Conservation (phyloP, 2,113 vertebrate genomes). For the Poicephalus gulielmi region DNA sequence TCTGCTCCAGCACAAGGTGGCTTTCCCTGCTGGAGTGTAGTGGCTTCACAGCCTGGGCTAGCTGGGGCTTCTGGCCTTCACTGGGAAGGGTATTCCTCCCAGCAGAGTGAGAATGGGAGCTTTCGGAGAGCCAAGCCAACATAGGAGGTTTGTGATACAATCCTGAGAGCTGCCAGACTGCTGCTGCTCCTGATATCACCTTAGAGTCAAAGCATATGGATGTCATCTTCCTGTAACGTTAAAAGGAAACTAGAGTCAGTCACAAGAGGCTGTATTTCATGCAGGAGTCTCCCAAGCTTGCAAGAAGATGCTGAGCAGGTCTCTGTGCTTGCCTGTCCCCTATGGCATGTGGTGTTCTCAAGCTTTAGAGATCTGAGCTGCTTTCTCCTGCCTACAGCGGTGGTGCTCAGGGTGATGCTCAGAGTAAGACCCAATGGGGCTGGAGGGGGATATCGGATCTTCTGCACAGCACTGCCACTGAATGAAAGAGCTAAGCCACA, state of each 20-base stretch:
- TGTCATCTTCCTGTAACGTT: neutral
- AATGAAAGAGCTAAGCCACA: neutral
- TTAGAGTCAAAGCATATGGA: neutral
- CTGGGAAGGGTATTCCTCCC: neutral
- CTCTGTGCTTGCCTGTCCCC: neutral
- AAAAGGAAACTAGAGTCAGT: neutral
- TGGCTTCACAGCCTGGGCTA: neutral
- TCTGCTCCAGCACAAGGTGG: neutral
- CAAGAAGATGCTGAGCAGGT: neutral
- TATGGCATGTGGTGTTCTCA: neutral
- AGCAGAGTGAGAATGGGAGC: too few relatives aligned
- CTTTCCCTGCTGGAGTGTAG: fast-evolving
- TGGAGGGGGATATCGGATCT: neutral
- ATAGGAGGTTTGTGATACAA: neutral
- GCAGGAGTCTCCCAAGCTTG: neutral
- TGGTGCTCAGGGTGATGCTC: neutral
- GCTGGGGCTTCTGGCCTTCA: neutral
- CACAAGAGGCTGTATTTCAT: fast-evolving
- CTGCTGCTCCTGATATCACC: neutral
- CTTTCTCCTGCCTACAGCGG: neutral
- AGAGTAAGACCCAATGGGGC: neutral
- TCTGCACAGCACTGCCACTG: fast-evolving
- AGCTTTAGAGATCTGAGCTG: neutral
- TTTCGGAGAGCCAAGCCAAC: neutral
- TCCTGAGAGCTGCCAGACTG: neutral